Percentiles rank a stretch among this genome's conserved stretches.
phyloP scores from a whole-genome alignment of 2,888 invertebrate species.

The Apeira syringaria region DNA sequence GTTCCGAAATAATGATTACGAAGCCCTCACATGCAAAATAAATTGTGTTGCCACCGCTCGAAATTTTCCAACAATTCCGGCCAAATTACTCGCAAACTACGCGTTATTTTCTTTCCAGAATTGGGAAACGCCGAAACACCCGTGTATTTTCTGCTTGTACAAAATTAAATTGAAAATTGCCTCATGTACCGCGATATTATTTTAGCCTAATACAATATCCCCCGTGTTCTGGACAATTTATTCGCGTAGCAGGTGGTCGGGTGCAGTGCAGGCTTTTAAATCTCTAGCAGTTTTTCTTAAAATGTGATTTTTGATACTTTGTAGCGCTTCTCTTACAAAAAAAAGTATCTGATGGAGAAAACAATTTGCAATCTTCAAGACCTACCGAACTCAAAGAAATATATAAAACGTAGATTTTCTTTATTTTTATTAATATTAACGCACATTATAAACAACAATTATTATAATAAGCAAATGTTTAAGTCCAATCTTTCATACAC shows the following conservation, averaged over 20 bases:
- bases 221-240: slow-evolving; percentile 48
- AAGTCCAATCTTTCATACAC: too few species aligned
- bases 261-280: slow-evolving; percentile 27
- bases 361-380: too few species aligned
- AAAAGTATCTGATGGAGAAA: too few species aligned
- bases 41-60: slow-evolving; percentile 14
- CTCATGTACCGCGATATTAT: slow-evolving; percentile 38
- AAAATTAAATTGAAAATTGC: slow-evolving; percentile 44
- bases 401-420: too few species aligned
- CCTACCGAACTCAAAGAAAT: too few species aligned
- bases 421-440: too few species aligned
- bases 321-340: too few species aligned
- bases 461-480: too few species aligned
- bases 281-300: slow-evolving; percentile 20
- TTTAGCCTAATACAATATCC: slow-evolving; percentile 39
- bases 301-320: slow-evolving; percentile 18
- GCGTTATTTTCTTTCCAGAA: slow-evolving; percentile 25
- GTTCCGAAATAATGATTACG: slow-evolving; percentile 2
- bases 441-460: too few species aligned
- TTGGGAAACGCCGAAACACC: slow-evolving; percentile 18
- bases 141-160: slow-evolving; percentile 29
- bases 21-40: slow-evolving; percentile 1
- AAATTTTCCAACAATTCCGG: slow-evolving; percentile 13
- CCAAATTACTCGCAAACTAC: slow-evolving; percentile 23
- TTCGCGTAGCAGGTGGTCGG: slow-evolving; percentile 57